Base-by-base conservation (phyloP, 2,797 vertebrate species). In the Anabas testudineus region DNA sequence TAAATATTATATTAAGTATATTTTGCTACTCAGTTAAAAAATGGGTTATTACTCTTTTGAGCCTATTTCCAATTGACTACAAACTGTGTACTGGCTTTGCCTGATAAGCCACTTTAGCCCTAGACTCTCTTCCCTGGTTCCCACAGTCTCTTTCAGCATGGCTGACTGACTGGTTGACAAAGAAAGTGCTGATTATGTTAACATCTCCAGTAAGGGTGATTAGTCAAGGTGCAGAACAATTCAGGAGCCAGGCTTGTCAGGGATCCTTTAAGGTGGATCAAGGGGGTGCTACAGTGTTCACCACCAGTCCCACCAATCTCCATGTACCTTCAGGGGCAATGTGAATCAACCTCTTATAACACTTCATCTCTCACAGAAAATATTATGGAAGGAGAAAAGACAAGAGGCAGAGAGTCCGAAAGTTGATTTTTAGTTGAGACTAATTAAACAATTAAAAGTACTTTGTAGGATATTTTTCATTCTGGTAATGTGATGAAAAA, bases 121-220 rank as follows among this genome's bases (percentile, higher is more conserved):
- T 22, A 5, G 9, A 24, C 65, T 41, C 53, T 36, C 39, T 52
- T 62, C 46, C 39, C 3, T 67, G 30, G 48, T 39, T 58, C 64
- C 71, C 52, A 56, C 55, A 39, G 52, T 63, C 36, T 48, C 47
- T 61, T 60, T 73, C 67, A 67, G 63, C 21, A 47, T 76, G 76
- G 74, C 68, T 67, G 58, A 74, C 47, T 82, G 72, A 67, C 71
- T 83, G 63, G 41, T 73, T 78, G 72, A 86, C 82, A 79, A 70
- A 74, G 68, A 81, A 88, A 87, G 68, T 83, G 76, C 80, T 81
- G 81, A 81, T 89, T 79, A 80, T 74, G 73, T 85, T 84, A 81
- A 85, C 84, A 76, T 78, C 67, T 74, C 62, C 57, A 82, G 73
- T 9, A 36, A 65, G 61, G 73, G 75, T 84, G 77, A 88, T 88